These are phyloP conservation scores for Eurosta solidaginis DNA, from an alignment of 1,140 invertebrate species.

Conservation along the genomic window DNA sequence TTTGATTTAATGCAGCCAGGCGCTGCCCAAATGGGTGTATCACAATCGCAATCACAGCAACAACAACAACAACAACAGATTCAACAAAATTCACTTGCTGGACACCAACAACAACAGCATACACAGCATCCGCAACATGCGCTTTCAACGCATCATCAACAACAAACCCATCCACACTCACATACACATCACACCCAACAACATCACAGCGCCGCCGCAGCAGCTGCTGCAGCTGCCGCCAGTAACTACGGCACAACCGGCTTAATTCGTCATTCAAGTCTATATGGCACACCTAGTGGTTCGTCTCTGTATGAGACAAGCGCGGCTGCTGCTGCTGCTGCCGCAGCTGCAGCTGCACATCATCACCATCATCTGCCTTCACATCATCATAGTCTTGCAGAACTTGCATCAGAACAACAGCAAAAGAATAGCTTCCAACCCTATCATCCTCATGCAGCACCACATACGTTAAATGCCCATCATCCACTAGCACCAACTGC, in stretches of 20 bases:
- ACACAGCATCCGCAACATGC: slow-evolving; percentile 44
- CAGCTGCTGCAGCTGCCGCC: slow-evolving; percentile 13
- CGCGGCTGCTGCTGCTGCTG: slow-evolving; percentile 35
- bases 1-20: slow-evolving; percentile 51
- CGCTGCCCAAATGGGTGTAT: background rate
- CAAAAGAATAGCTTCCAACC: slow-evolving; percentile 57
- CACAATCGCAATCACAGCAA: slow-evolving; percentile 36
- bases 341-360: slow-evolving; percentile 35
- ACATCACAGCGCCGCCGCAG: slow-evolving; percentile 37
- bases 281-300: slow-evolving; percentile 41
- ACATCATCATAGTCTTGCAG: slow-evolving; percentile 30
- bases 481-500: slow-evolving; percentile 37
- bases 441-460: slow-evolving; percentile 43
- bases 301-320: slow-evolving; percentile 44
- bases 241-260: slow-evolving; percentile 39
- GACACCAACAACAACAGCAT: slow-evolving; percentile 32
- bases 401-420: slow-evolving; percentile 45
- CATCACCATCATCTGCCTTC: slow-evolving; percentile 32
- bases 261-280: slow-evolving; percentile 46
- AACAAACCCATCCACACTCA: slow-evolving; percentile 30
- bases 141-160: slow-evolving; percentile 40
- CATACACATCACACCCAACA: slow-evolving; percentile 41
- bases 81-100: slow-evolving; percentile 18
- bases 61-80: slow-evolving; percentile 34
- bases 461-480: slow-evolving; percentile 31